A percentile compares a stretch with the other conserved stretches of the same genome.
phyloP scores from a whole-genome alignment of 2,113 vertebrate genomes.

The Pangasianodon hypophthalmus region DNA sequence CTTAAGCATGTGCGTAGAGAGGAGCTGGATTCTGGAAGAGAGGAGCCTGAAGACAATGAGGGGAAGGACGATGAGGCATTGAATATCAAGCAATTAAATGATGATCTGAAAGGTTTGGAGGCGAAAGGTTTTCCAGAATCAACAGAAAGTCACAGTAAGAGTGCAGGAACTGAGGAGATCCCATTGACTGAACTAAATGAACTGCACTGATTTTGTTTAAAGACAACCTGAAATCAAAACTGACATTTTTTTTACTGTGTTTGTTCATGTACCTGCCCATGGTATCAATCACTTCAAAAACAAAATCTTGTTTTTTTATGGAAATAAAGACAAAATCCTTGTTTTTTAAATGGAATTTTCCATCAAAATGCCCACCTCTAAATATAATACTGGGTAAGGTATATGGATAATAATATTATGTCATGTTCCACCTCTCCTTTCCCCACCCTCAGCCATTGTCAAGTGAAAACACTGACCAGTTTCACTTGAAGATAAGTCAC shows the following conservation, averaged over 20 bases:
- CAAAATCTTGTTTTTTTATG: not conserved
- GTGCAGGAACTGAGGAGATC: not conserved
- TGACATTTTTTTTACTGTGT: not conserved
- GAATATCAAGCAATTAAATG: not conserved
- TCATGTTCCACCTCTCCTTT: not conserved
- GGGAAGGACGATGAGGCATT: slow-evolving; percentile 38
- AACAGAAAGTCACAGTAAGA: not conserved
- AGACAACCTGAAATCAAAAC: not conserved
- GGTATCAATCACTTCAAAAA: not conserved
- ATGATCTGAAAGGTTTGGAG: not conserved
- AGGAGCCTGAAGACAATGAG: not conserved
- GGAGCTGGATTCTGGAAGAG: slow-evolving; percentile 37
- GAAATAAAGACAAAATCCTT: not conserved
- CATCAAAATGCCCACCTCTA: not conserved
- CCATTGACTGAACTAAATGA: not conserved
- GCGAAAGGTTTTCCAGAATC: not conserved
- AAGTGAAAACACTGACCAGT: not conserved
- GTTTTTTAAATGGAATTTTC: not conserved
- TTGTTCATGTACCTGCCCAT: not conserved
- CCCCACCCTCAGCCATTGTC: not conserved
- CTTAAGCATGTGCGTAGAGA: slow-evolving; percentile 47
- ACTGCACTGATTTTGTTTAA: not conserved
- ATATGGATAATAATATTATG: not conserved
- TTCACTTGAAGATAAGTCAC: not conserved
- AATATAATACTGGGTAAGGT: not conserved